Base-by-base conservation (phyloP, 2,888 invertebrate genomes). In the Philereme vetulata region DNA sequence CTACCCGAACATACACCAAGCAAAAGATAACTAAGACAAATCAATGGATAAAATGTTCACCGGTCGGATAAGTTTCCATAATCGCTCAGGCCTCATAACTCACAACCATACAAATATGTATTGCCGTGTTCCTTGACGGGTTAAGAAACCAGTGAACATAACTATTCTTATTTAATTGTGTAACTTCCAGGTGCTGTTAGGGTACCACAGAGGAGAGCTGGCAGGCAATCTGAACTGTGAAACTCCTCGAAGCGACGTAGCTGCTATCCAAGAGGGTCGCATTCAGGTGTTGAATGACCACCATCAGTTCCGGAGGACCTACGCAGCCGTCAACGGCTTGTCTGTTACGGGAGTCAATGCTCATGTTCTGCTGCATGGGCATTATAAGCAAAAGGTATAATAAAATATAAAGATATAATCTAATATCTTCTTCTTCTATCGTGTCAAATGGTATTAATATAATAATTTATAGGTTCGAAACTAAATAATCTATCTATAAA, bases 211-310 rank as follows among this genome's bases (percentile, higher is more conserved):
- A 38, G 94, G 94, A 1, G 69, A 87, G 4, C 92, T 96, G 55
- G 95, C 96, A 0, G 94, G 94, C 0, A 96, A 96, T 78, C 86
- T 96, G 35, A 94, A 96, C 77, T 95, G 88, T 75, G 86, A 90
- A 0, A 83, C 76, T 0, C 94, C 96, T 0, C 84, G 92, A 4
- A 78, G 82, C 43, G 90, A 88, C 33, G 72, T 93, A 0, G 80
- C 81, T 34, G 90, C 90, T 7, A 70, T 94, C 7, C 78, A 82
- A 1, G 89, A 93, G 0, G 93, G 93, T 0, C 81, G 87, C 59
- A 80, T 93, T 42, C 74, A 90, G 72, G 92, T 96, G n/a, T 92
- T 96, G 1, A 90, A 93, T 0, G 94, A 92, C 64, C 87, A 81
- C 83, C 92, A 73, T 58, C 85, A 74, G 0, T 94, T 94, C 88